Evolutionary conservation across 2,113 vertebrate genomes (phyloP), one percentile per base, ranked within the genome.

Genomic region (Colossoma macropomum): DNA sequence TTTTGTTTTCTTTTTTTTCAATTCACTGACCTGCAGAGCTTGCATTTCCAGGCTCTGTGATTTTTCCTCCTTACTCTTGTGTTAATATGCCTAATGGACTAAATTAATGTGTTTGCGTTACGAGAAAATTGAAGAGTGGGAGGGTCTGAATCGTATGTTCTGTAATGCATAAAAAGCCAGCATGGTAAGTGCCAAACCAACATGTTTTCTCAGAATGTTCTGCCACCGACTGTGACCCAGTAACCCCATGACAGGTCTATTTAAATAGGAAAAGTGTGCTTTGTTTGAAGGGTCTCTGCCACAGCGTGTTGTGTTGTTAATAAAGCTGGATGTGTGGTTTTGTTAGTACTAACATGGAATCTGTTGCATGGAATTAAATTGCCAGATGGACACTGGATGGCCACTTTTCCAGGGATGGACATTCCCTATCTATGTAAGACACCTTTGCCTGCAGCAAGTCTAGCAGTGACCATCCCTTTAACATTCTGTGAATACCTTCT

Each of bases 1-100:
- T 50, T 32, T 48, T 54, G 30, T n/a, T 74, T 17, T 41, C 25
- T 38, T 60, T 4, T 6, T 70, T 45, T 77, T 73, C 62, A 6
- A 32, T n/a, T 8, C 2, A 28, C 7, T 52, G 17, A 30, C 7
- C 62, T 56, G 23, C 63, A 28, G 34, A 50, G 38, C 25, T 65
- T 63, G 38, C 27, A 45, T 45, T 62, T 62, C 25, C 32, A 45
- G 38, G 41, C n/a, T 54, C 12, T 62, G 52, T 56, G 38, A 66
- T 62, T 73, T 75, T 85, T 81, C 84, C 52, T 45, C 73, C 56
- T 34, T 32, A 68, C 85, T 90, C 5, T 56, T 77, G 86, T 85
- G 82, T 87, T 91, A 90, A 89, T 91, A 89, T 89, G 86, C 89
- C 88, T 91, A 91, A 93, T 92, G 84, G 75, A 92, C 92, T 88